A percentile compares a stretch with the other conserved stretches of the same genome.
Evolutionary conservation across 2,113 vertebrate species (phyloP).

Genomic region (Panthera uncia): DNA sequence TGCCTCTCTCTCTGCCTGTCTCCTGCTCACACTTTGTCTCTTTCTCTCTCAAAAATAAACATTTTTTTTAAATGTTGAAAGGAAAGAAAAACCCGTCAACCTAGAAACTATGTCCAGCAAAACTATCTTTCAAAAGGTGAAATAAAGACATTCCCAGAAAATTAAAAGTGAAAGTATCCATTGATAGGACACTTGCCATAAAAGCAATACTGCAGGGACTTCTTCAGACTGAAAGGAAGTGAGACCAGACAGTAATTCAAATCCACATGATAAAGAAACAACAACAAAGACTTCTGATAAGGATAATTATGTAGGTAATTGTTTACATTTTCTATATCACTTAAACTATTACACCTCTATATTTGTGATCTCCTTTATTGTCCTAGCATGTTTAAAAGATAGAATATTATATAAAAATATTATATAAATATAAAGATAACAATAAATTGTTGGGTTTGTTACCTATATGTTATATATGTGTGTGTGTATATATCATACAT

Average conservation of each 20-base stretch:
- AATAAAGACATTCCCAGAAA: neutral
- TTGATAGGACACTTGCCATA: neutral
- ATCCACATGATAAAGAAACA: neutral
- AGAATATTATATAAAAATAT: neutral
- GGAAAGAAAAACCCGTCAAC: neutral
- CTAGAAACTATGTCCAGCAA: neutral
- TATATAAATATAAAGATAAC: neutral
- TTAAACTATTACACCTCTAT: neutral
- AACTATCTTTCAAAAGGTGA: neutral
- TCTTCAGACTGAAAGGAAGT: neutral
- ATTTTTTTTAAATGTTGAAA: neutral
- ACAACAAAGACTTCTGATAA: neutral
- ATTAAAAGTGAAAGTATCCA: neutral
- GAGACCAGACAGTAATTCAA: neutral
- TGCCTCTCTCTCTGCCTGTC: too few relatives aligned
- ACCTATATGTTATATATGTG: neutral
- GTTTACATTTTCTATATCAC: neutral
- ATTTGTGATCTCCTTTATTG: neutral
- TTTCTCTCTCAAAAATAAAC: too few relatives aligned
- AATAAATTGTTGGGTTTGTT: neutral
- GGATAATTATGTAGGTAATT: neutral
- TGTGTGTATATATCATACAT: too few relatives aligned
- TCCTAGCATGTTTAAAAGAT: neutral
- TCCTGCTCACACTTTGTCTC: too few relatives aligned
- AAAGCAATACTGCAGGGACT: neutral